Conservation (phyloP, 2,113 vertebrate genomes). For the Scytalopus superciliaris region DNA sequence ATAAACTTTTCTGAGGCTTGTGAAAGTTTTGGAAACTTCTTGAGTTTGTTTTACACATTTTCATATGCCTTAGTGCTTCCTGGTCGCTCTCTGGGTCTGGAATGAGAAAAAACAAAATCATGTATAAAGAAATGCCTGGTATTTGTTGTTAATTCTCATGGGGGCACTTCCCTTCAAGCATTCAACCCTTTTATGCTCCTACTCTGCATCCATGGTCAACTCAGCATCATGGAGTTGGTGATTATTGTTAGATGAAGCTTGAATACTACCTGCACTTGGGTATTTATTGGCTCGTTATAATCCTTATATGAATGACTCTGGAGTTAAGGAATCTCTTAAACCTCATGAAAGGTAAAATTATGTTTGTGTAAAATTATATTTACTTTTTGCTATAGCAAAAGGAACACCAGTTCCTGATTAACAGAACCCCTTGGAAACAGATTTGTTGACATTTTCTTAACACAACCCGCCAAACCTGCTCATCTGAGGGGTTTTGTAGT, state of each 20-base stretch:
- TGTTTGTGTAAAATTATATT: not conserved
- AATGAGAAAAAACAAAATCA: not conserved
- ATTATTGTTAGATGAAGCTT: not conserved
- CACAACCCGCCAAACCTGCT: not conserved
- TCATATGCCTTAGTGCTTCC: not conserved
- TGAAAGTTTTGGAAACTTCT: constrained; percentile 3
- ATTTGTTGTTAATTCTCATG: constrained; percentile 22
- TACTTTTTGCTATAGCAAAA: not conserved
- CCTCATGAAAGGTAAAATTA: not conserved
- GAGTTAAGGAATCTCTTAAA: not conserved
- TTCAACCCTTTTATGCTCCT: not conserved
- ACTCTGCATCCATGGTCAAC: not conserved
- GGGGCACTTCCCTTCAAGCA: not conserved
- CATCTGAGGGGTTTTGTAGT: not conserved
- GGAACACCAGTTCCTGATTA: not conserved
- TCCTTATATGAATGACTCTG: not conserved
- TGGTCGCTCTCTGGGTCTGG: not conserved
- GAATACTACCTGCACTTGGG: not conserved
- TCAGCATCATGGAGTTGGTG: not conserved
- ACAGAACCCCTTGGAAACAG: not conserved
- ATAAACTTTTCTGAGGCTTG: constrained; percentile 22
- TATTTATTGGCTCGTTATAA: not conserved
- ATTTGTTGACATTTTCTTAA: not conserved
- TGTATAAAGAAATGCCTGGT: not conserved
- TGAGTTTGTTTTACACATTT: constrained; percentile 27